Conservation (phyloP, 2,888 invertebrate genomes). For the Dynastes grantii region DNA sequence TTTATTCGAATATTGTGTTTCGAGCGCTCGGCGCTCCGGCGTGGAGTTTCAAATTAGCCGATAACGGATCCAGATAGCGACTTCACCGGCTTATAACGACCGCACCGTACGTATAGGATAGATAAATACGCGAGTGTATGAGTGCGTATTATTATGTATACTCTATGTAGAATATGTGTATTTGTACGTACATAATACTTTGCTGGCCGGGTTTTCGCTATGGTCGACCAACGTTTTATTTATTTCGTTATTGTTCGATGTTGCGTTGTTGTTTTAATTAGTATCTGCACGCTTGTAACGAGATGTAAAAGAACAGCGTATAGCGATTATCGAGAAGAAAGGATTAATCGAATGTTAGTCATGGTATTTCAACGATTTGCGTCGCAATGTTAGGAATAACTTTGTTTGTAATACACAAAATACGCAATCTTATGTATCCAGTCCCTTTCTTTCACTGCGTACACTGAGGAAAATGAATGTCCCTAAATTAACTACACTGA, state of each 20-base stretch:
- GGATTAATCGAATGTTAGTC: slow-evolving; percentile 21
- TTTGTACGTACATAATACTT: slow-evolving; percentile 23
- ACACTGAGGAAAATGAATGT: too few species aligned
- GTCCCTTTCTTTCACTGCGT: too few species aligned
- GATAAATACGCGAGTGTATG: slow-evolving; percentile 18
- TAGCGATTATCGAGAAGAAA: not conserved
- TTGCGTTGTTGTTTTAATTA: slow-evolving; percentile 42
- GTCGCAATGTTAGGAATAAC: not conserved
- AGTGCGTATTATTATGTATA: slow-evolving; percentile 1
- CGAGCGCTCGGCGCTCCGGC: slow-evolving; percentile 67
- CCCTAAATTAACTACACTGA: too few species aligned
- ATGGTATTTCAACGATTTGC: not conserved
- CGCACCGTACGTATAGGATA: slow-evolving; percentile 1
- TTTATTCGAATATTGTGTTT: slow-evolving; percentile 71
- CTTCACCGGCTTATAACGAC: slow-evolving; percentile 40
- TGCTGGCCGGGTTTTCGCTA: slow-evolving; percentile 12
- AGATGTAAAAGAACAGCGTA: slow-evolving; percentile 15
- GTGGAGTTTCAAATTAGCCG: slow-evolving; percentile 64
- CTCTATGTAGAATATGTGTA: slow-evolving; percentile 4
- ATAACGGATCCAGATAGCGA: slow-evolving; percentile 69
- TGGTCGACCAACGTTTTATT: slow-evolving; percentile 40
- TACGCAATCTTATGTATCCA: too few species aligned
- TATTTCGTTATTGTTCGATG: slow-evolving; percentile 43
- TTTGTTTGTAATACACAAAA: too few species aligned
- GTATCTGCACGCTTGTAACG: slow-evolving; percentile 14